Base-by-base conservation (phyloP, 2,888 invertebrate genomes). In the Eilema sororculum region DNA sequence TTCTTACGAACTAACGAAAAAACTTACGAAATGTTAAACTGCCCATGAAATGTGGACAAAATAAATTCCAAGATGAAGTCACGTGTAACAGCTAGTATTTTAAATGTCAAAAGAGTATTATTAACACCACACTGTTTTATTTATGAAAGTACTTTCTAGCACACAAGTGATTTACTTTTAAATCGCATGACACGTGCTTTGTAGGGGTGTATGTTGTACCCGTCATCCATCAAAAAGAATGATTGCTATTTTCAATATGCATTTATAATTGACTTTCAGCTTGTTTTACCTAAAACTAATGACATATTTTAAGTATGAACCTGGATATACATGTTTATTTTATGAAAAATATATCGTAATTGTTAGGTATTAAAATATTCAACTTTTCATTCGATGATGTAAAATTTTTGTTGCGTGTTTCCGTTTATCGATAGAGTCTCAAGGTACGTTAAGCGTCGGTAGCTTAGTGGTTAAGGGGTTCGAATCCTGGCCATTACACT, bases 161-260 rank as follows among this genome's bases (percentile, higher is more conserved):
- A 20, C 59, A 25, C 37, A 22, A 61, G 30, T 65, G 28, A 69
- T 65, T 66, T 69, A 73, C 65, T 79, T 79, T 69, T 33, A 65
- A 67, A 68, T 79, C 61, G 57, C 60, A 71, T 61, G 68, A 65
- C 59, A 59, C 59, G 52, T 52, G 58, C 57, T 62, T 56, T 63
- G 16, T 20, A 20, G 28, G 59, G 70, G 75, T 65, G 65, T 70
- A 28, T 28, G n/a, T n/a, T n/a, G n/a, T n/a, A n/a, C 33, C n/a
- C 63, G 33, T 8, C 60, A 69, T 79, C 67, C 61, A 78, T 78
- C 70, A 79, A 67, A 62, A 13, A 59, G 61, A 69, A 61, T 77
- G 80, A 77, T 72, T 77, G 64, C 72, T 68, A 72, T 63, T 72
- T 77, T 79, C 33, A 61, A 72, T 69, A 58, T 72, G 57, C 66